Conservation (phyloP, 37 sponge, comb jelly and placozoan species). For the Beroe ovata region DNA sequence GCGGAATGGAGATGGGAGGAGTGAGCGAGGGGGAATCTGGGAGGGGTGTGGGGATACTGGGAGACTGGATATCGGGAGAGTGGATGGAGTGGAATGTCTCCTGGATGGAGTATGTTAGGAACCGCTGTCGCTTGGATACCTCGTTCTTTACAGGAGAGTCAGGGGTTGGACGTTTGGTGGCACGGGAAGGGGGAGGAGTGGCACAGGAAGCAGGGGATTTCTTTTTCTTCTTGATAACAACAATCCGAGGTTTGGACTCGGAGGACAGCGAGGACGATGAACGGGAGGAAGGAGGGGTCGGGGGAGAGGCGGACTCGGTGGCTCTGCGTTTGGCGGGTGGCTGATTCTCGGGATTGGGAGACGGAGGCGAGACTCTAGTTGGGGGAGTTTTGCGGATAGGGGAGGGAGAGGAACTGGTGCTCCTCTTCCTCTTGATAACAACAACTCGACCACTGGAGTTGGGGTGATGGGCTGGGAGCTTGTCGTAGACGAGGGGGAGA, state of each 20-base stretch:
- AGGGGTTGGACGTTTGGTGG: not conserved
- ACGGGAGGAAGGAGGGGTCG: not conserved
- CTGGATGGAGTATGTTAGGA: not conserved
- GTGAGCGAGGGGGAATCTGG: not conserved
- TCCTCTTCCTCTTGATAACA: not conserved
- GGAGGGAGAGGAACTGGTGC: not conserved
- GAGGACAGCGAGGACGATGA: not conserved
- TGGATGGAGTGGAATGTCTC: slow-evolving; percentile 37
- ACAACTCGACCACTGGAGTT: not conserved
- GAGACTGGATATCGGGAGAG: slow-evolving; percentile 47
- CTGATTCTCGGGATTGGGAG: no score
- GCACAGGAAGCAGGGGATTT: not conserved
- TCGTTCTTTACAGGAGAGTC: not conserved
- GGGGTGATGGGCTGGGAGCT: not conserved
- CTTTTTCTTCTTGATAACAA: not conserved
- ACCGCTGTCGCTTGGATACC: not conserved
- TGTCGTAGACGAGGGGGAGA: not conserved
- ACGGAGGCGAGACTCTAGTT: no score
- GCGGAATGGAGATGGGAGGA: not conserved
- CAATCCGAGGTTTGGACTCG: not conserved
- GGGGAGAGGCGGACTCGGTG: not conserved
- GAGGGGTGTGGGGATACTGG: not conserved
- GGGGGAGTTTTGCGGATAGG: no score
- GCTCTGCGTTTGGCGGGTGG: no score
- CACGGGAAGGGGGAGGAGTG: not conserved